These are phyloP conservation scores for Xenops minutus DNA, from an alignment of 2,797 vertebrate genomes.

Conservation along the genomic window DNA sequence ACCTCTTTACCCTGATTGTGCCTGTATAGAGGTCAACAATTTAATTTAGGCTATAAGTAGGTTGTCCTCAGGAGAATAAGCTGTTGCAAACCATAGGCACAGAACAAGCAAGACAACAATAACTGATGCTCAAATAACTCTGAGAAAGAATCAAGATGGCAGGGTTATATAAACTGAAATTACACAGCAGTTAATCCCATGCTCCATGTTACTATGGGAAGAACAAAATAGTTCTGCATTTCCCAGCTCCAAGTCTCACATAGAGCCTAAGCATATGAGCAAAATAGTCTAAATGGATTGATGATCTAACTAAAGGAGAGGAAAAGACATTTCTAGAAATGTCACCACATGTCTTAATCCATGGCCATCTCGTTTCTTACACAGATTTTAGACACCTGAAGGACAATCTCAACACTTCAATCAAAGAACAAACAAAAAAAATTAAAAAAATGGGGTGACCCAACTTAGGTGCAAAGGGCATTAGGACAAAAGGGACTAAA, in stretches of 20 bases:
- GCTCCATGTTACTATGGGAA: not conserved
- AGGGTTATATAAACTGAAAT: not conserved
- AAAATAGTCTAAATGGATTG: not conserved
- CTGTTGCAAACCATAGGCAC: not conserved
- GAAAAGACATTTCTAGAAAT: not conserved
- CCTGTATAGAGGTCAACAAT: not conserved
- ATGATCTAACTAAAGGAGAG: not conserved
- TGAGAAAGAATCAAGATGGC: not conserved
- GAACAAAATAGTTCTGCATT: not conserved
- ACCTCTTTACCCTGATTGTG: not conserved
- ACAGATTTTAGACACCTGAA: not conserved
- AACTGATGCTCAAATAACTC: not conserved
- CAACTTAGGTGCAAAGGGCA: not conserved
- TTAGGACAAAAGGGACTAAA: not conserved
- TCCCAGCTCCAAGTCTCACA: not conserved
- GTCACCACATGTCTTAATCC: not conserved
- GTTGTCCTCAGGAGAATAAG: not conserved
- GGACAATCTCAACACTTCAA: not conserved
- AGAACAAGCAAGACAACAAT: not conserved
- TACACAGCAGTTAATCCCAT: not conserved
- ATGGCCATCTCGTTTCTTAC: not conserved
- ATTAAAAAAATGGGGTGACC: not conserved
- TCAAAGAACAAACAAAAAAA: not conserved
- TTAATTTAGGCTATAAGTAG: not conserved
- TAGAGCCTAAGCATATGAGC: accelerated